Conservation (phyloP, 2,888 invertebrate genomes). For the Andrena fulva region DNA sequence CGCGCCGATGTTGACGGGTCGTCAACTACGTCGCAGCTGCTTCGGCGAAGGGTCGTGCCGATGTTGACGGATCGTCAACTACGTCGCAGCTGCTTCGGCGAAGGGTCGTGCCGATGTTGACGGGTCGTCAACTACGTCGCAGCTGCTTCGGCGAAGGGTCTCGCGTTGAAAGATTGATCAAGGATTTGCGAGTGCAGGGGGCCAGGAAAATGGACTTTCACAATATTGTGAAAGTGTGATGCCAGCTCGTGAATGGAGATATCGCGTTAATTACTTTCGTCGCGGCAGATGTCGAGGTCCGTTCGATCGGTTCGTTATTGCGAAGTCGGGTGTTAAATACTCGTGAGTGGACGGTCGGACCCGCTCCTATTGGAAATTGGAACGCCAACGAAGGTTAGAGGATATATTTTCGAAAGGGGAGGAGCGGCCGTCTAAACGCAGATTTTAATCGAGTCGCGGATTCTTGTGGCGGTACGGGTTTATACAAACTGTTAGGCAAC, state of each 20-base stretch:
- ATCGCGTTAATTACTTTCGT: not conserved
- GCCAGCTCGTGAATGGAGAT: not conserved
- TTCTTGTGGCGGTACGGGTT: not conserved
- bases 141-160: not conserved
- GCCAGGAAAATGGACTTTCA: constrained; percentile 38
- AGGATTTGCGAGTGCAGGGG: not conserved
- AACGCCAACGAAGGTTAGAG: constrained; percentile 50
- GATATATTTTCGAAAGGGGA: constrained; percentile 9
- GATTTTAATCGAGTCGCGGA: constrained; percentile 1
- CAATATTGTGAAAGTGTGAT: constrained; percentile 34
- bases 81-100: too few relatives aligned
- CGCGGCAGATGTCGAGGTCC: not conserved
- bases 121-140: not conserved
- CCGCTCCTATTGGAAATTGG: constrained; percentile 9
- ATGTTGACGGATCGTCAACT: too few relatives aligned
- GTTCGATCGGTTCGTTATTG: not conserved
- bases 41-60: not conserved
- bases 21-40: not conserved
- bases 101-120: not conserved
- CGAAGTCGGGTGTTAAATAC: not conserved
- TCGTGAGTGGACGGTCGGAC: constrained; percentile 13
- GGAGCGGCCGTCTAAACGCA: not conserved
- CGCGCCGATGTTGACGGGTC: not conserved
- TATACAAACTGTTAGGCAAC: constrained; percentile 42
- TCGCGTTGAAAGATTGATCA: not conserved